Evolutionary conservation across 2,797 vertebrate genomes (phyloP), one percentile per base, ranked within the genome.

Genomic region (Macroramphosus scolopax): DNA sequence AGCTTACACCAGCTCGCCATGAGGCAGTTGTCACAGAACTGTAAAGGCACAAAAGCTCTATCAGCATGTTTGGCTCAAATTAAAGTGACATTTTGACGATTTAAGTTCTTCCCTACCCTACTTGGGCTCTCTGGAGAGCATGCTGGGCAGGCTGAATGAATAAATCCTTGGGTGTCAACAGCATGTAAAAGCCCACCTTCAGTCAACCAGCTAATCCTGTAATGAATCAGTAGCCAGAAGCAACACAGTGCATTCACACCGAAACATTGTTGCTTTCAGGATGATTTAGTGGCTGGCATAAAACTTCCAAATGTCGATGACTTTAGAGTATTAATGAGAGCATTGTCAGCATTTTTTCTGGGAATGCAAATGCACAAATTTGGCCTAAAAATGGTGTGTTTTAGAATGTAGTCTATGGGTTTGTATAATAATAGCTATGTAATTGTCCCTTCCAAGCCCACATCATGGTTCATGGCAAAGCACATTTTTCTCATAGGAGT

Each of bases 71-170:
- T 72, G 44, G 40, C 57, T 51, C 29, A 51, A 81, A 63, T 75
- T 73, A 54, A 64, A 73, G 68, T 81, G 81, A 74, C 77, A 69
- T 80, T 78, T 71, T 75, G 77, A 77, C 36, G 31, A 77, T 77
- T 80, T 59, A 70, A 63, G 50, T 65, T 78, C 61, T 55, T 57
- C 39, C 17, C 26, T 33, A n/a, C 24, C 43, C 44, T 57, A 51
- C 50, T 52, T 10, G 35, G 57, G 15, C 51, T 64, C 63, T 58
- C 49, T 35, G 14, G 62, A 72, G 55, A 56, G 45, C 53, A 56
- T 16, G 38, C 56, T 60, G 70, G 59, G 28, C 53, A 56, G 43
- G 17, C 72, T 26, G 50, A 70, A 70, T 70, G 54, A 69, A 72
- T 67, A 68, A 56, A 77, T 77, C 62, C 53, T 55, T 51, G 37